phyloP scores from a whole-genome alignment of 2,113 vertebrate genomes.

The Marmota flaviventris region DNA sequence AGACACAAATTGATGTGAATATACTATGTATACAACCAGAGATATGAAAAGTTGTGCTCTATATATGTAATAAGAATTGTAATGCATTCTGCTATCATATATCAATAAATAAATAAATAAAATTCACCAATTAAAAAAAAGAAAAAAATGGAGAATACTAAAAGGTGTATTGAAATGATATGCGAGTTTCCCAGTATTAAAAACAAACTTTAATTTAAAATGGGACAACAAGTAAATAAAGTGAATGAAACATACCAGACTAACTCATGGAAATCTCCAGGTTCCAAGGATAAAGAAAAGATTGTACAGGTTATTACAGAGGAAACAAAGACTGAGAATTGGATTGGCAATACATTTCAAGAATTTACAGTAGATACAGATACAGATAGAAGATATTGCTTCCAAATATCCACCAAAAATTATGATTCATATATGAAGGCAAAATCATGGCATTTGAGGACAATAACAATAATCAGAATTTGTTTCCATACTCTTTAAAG shows the following conservation, averaged over 20 bases:
- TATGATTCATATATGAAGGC: not conserved
- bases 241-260: conserved; percentile 27
- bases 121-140: not conserved
- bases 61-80: no score
- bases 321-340: conserved; percentile 6
- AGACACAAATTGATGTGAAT: no score
- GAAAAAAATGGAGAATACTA: not conserved
- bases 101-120: no score
- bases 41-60: no score
- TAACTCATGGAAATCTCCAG: not conserved
- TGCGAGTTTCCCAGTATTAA: not conserved
- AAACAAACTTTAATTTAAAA: conserved; percentile 23
- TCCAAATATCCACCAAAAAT: not conserved
- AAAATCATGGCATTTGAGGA: conserved; percentile 51
- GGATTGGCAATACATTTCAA: not conserved
- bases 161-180: not conserved
- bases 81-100: no score
- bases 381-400: not conserved
- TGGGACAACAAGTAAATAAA: conserved; percentile 24
- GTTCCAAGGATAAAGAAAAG: conserved; percentile 23
- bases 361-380: not conserved
- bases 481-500: conserved; percentile 32
- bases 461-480: not conserved
- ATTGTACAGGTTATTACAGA: not conserved
- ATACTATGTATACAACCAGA: no score